Base-by-base conservation (phyloP, 2,888 invertebrate genomes). In the Euzetes globulus region DNA sequence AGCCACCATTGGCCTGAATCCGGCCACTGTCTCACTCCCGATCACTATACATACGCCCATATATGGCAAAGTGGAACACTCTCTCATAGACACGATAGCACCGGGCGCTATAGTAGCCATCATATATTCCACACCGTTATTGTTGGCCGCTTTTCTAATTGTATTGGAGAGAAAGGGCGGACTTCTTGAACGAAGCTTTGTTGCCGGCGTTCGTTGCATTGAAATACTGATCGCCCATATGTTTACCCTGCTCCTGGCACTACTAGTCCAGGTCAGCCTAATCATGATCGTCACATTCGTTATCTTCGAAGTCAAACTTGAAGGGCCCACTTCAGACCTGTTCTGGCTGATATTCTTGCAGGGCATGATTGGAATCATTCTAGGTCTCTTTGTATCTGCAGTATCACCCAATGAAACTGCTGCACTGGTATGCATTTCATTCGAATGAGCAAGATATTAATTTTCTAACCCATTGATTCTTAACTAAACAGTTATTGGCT, bases 101-200 rank as follows among this genome's bases (percentile, higher is more conserved):
- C 37, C 68, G 19, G 73, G 73, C 17, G 65, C 73, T 50, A 37
- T 73, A 25, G 73, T 73, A 9, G 73, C 73, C 22, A 73, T 73
- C n/a, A 73, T 73, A 19, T 73, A 73, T 41, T 68, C 65, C 9
- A 70, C 68, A 13, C 73, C 73, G 29, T 22, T 73, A 41, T 15
- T 73, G 17, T 47, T 73, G 68, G 37, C 73, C 27, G 17, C 68
- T 7, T 70, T 73, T 19, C 19, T 73, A 9, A 41, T 73, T 15
- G 73, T 73, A 3, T 33, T 73, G 9, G 73, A 73, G 27, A 6
- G 68, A 7, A 73, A 73, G 33, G 73, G 33, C n/a, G 68, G 45
- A 15, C 41, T 73, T 22, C 65, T 73, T 17, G 73, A 73, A 29
- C 41, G 73, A 29, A 73, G 68, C 19, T 73, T 73, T 68, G 73